A percentile compares a stretch with the other conserved stretches of the same genome.
phyloP scores from a whole-genome alignment of 2,113 vertebrate genomes.

The human region GRCh38 chr3:65230501-65231000 shows the following conservation, averaged over 20 bases:
- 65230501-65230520: slow-evolving; percentile 56
- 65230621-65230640: background rate
- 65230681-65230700: background rate
- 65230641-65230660: slow-evolving; percentile 12
- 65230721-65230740: slow-evolving; percentile 36
- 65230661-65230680: background rate
- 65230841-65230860: background rate
- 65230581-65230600: slow-evolving; percentile 10
- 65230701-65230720: background rate
- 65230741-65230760: slow-evolving; percentile 48
- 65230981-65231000: background rate
- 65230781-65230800: background rate
- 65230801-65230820: background rate
- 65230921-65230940: background rate
- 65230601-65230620: background rate
- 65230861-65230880: accelerated
- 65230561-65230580: slow-evolving; percentile 58
- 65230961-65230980: background rate
- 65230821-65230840: background rate
- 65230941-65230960: background rate
- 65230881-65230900: background rate
- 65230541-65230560: slow-evolving; percentile 21
- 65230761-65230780: slow-evolving; percentile 47
- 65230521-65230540: slow-evolving; percentile 64
- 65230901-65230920: background rate